These are phyloP conservation scores for Spea hammondii DNA, from an alignment of 2,797 vertebrate species.

Conservation along the genomic window DNA sequence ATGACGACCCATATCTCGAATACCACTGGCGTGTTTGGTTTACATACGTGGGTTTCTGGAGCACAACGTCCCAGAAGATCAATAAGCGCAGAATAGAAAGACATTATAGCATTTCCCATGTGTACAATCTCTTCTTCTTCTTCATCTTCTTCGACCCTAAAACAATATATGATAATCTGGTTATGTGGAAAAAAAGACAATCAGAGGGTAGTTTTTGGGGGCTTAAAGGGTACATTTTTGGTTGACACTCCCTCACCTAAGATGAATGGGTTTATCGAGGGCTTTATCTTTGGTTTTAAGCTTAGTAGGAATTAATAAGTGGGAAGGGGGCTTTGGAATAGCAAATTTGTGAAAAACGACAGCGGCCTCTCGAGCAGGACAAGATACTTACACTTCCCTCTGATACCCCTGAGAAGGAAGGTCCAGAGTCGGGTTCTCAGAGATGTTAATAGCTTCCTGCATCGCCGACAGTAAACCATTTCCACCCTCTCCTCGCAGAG, in stretches of 20 bases:
- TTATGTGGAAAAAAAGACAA: background rate
- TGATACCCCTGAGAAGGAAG: slow-evolving; percentile 83
- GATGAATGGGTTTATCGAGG: too few relatives aligned
- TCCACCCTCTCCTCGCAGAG: slow-evolving; percentile 91
- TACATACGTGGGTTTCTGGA: slow-evolving; percentile 94
- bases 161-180: background rate
- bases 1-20: too few relatives aligned
- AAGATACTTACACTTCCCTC: slow-evolving; percentile 79
- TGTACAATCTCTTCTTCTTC: slow-evolving; percentile 94
- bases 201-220: too few relatives aligned
- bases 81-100: slow-evolving; percentile 97
- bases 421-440: slow-evolving; percentile 86
- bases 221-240: too few relatives aligned
- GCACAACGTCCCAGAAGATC: slow-evolving; percentile 96
- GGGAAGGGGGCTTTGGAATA: too few relatives aligned
- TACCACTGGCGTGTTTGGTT: background rate
- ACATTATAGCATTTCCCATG: slow-evolving; percentile 98
- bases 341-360: too few relatives aligned
- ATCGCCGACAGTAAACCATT: slow-evolving; percentile 91
- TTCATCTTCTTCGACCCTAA: slow-evolving; percentile 78
- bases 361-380: background rate
- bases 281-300: too few relatives aligned
- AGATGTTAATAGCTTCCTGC: slow-evolving; percentile 96
- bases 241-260: too few relatives aligned
- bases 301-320: too few relatives aligned